Evolutionary conservation across 2,888 invertebrate genomes (phyloP), one percentile per base, ranked within the genome.

Genomic region (Eulithis prunata): DNA sequence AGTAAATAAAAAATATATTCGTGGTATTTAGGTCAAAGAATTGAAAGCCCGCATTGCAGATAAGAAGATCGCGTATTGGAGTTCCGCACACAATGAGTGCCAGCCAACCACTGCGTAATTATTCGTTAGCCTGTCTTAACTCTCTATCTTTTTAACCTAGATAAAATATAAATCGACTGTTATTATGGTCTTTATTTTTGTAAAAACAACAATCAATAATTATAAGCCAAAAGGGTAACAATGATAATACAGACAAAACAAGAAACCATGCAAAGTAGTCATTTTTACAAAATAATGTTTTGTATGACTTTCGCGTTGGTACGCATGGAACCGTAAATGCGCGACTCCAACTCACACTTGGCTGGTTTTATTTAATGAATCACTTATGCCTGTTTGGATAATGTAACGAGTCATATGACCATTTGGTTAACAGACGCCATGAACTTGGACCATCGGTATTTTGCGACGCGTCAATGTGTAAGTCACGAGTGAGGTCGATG

Each of bases 401-500:
- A 6, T 13, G 21, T 43, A 8, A 49, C 28, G 57, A 49, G 54
- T 32, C 53, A 61, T 58, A 49, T 55, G 56, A 55, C 10, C 43
- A 55, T 12, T 56, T 55, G 45, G 55, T 52, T 49, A 62, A 64
- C 58, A 53, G 32, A 62, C 54, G 47, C 81, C 79, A 61, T 81
- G 82, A 82, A 81, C 82, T 82, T 82, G 79, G 58, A 69, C 66
- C 68, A 71, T 57, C 54, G 65, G 65, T 69, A 77, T 68, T 76
- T 78, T 76, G 71, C 71, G 74, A 56, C 64, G 77, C 58, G 70
- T 66, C 74, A 87, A 84, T 73, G 69, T 72, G 78, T 71, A 75
- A 79, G 78, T 85, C 87, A 87, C 87, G 87, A 84, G 65, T 13
- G 64, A 73, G 84, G 83, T 85, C 82, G 78, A 80, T 76, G 87